phyloP scores from a whole-genome alignment of 2,797 vertebrate genomes.

The Acanthornis magna region DNA sequence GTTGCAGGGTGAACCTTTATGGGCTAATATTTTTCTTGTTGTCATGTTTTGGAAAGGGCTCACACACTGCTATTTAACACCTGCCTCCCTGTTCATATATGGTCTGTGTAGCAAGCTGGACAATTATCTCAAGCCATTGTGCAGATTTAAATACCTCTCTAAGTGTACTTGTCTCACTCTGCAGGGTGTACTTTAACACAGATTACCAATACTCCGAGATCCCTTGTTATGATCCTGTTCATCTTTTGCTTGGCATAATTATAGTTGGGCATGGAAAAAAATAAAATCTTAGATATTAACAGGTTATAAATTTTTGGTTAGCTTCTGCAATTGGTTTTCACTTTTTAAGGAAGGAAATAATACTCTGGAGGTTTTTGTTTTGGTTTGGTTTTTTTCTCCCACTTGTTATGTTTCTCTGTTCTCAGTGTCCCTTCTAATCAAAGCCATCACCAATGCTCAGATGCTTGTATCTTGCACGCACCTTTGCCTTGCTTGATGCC shows the following conservation, averaged over 20 bases:
- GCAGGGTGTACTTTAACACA: neutral
- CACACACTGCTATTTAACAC: neutral
- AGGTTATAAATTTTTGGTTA: neutral
- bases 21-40: neutral
- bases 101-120: neutral
- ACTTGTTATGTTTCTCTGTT: neutral
- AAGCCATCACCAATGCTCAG: neutral
- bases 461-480: neutral
- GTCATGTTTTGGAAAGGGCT: neutral
- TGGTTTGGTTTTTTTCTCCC: neutral
- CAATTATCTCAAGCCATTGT: neutral
- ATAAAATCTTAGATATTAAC: neutral
- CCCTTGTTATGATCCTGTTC: neutral
- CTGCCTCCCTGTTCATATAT: neutral
- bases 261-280: neutral
- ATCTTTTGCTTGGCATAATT: neutral
- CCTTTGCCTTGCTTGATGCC: neutral
- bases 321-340: neutral
- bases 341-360: neutral
- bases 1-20: neutral
- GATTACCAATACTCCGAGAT: neutral
- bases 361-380: neutral
- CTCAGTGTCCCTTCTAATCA: neutral
- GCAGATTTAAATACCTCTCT: neutral
- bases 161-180: neutral